phyloP scores from a whole-genome alignment of 2,113 vertebrate genomes.

The Passer domesticus region DNA sequence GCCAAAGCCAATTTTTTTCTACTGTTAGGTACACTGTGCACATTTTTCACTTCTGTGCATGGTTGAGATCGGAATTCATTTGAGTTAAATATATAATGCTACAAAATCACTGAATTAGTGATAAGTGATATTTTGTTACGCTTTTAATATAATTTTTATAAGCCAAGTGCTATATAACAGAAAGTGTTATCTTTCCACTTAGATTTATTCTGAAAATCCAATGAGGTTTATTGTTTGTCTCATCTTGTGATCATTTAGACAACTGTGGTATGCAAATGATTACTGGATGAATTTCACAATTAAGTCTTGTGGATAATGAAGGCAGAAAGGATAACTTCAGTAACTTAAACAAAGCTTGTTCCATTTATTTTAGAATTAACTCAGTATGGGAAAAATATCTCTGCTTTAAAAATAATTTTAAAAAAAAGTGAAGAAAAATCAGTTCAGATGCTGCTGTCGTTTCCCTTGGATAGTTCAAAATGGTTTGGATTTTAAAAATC shows the following conservation, averaged over 20 bases:
- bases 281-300: neutral
- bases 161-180: neutral
- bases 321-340: neutral
- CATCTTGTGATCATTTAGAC: neutral
- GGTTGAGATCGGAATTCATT: neutral
- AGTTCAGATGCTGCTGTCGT: slow-evolving; percentile 1
- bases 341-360: neutral
- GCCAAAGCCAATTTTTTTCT: neutral
- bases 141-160: neutral
- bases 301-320: neutral
- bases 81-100: neutral
- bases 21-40: neutral
- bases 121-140: neutral
- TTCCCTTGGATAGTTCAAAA: slow-evolving; percentile 28
- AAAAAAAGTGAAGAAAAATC: neutral
- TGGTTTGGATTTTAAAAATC: slow-evolving; percentile 27
- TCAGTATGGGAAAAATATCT: neutral
- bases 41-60: neutral
- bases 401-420: neutral
- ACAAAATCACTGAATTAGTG: neutral
- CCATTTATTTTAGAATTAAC: slow-evolving; percentile 33
- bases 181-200: neutral
- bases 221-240: neutral
- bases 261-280: neutral
- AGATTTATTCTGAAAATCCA: neutral